Conservation (phyloP, 2,113 vertebrate species). For the Piprites chloris region DNA sequence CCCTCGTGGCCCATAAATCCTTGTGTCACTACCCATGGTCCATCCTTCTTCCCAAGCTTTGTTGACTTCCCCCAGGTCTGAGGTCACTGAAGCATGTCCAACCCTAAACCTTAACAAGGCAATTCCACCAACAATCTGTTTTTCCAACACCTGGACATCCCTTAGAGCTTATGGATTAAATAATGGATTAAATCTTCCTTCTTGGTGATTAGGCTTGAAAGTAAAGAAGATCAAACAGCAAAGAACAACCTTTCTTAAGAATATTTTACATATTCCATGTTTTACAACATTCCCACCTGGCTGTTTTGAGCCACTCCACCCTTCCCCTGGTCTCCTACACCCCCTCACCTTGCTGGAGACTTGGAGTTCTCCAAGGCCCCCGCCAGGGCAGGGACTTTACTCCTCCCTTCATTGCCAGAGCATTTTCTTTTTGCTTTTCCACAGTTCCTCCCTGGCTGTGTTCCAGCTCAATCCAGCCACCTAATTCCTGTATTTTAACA, state of each 20-base stretch:
- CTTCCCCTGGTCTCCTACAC: not conserved
- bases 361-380: too few species aligned
- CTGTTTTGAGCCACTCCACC: not conserved
- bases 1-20: not conserved
- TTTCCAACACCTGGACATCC: not conserved
- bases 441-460: rapidly evolving
- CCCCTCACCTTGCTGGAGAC: not conserved
- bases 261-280: too few species aligned
- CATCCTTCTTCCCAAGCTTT: not conserved
- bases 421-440: too few species aligned
- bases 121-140: not conserved
- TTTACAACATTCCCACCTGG: not conserved
- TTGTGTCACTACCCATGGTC: not conserved
- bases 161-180: not conserved
- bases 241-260: not conserved
- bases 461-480: not conserved
- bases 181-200: too few species aligned
- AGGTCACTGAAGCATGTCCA: not conserved
- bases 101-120: not conserved
- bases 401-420: not conserved
- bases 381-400: not conserved
- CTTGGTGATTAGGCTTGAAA: not conserved
- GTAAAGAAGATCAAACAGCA: not conserved
- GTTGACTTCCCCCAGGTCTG: not conserved
- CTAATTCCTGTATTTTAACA: not conserved